Conservation (phyloP, 2,797 vertebrate species). For the Xenentodon cancila region DNA sequence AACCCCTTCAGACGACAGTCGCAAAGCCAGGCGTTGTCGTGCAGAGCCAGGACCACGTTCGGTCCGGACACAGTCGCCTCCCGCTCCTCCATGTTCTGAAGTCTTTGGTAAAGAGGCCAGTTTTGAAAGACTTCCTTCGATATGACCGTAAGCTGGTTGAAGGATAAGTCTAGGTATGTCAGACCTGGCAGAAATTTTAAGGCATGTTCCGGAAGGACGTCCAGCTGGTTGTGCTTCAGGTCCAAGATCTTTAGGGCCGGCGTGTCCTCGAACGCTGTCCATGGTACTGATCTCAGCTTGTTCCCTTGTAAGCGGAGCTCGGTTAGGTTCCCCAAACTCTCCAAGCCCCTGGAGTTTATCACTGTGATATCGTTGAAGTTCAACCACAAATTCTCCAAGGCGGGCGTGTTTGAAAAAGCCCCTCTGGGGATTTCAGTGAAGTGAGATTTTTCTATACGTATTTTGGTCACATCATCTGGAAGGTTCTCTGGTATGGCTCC, state of each 20-base stretch:
- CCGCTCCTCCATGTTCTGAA: constrained; percentile 59
- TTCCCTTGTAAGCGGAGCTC: constrained; percentile 93
- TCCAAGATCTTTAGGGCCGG: constrained; percentile 88
- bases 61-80: constrained; percentile 46
- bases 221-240: constrained; percentile 91
- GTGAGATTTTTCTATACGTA: constrained; percentile 91
- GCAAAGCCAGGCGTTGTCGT: constrained; percentile 92
- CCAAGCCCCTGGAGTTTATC: constrained; percentile 87
- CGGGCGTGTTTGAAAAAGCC: constrained; percentile 80
- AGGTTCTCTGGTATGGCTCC: constrained; percentile 85
- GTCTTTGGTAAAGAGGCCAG: constrained; percentile 88
- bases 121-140: constrained; percentile 92
- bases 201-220: constrained; percentile 90
- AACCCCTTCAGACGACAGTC: constrained; percentile 91
- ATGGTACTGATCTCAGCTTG: constrained; percentile 89
- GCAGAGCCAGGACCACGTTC: constrained; percentile 86
- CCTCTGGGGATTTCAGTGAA: constrained; percentile 87
- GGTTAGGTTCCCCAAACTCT: constrained; percentile 83
- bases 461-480: constrained; percentile 86
- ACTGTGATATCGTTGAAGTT: constrained; percentile 93
- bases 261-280: constrained; percentile 91
- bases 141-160: constrained; percentile 91
- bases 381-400: constrained; percentile 91
- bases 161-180: constrained; percentile 94
- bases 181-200: constrained; percentile 87